These are phyloP conservation scores for Stegostoma tigrinum DNA, from an alignment of 2,113 vertebrate genomes.

Conservation along the genomic window DNA sequence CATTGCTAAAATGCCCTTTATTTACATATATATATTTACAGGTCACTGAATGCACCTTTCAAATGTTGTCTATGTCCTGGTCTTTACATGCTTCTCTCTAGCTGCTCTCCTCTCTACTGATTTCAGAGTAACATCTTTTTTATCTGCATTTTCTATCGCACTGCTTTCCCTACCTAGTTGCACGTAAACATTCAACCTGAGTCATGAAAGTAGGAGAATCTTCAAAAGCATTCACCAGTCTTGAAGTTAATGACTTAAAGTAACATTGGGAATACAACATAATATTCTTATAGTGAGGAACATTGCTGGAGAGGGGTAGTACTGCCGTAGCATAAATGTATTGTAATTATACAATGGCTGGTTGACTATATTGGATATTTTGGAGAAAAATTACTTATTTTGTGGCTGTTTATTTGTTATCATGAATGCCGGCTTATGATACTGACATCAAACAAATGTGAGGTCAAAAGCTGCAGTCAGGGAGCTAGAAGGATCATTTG, in stretches of 20 bases:
- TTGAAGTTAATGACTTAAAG: background rate
- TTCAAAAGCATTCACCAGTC: background rate
- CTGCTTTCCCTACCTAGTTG: background rate
- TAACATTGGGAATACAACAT: background rate
- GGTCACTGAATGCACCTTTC: too few species aligned
- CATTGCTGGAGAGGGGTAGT: background rate
- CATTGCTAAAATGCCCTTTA: too few species aligned
- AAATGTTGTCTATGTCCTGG: too few species aligned
- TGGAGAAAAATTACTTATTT: background rate
- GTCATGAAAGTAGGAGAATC: background rate
- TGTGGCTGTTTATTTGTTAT: too few species aligned
- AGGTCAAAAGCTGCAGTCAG: background rate
- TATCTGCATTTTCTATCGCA: too few species aligned
- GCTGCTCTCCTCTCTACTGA: too few species aligned
- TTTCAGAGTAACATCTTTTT: too few species aligned
- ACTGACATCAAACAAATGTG: background rate
- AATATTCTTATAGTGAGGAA: background rate
- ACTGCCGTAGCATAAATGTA: background rate
- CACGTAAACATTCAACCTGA: background rate
- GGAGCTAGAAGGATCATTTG: background rate
- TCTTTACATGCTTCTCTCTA: too few species aligned
- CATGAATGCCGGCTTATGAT: too few species aligned
- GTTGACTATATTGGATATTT: background rate
- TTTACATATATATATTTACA: too few species aligned
- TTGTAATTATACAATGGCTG: background rate